Evolutionary conservation across 2,888 invertebrate species (phyloP), one percentile per base, ranked within the genome.

Genomic region (Athrips mouffetella): DNA sequence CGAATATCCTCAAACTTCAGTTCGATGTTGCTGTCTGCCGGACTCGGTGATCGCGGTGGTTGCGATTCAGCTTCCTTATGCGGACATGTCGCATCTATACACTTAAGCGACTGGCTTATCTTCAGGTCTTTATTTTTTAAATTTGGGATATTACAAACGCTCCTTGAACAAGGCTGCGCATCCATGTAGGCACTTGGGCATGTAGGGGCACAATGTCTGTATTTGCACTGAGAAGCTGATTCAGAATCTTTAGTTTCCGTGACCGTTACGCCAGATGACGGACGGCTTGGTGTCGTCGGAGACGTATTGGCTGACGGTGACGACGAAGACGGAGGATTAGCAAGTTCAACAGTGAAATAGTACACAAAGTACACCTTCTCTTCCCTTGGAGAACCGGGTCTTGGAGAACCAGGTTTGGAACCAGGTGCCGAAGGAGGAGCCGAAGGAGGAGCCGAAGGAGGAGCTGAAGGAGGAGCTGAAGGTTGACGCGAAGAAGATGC

Each of bases 331-430:
- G 59, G 45, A 4, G 57, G n/a, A 29, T 73, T 68, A 52, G 80
- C 76, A 54, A 79, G 67, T 65, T 82, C 76, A 1, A 88, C 83
- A 10, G 83, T 86, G 53, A 80, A 87, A 57, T 85, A 88, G 60
- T 72, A 85, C 2, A 88, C 80, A 40, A 79, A 58, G 52, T 81
- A 86, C 1, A 80, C 70, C 52, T 63, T 58, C 44, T 57, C 54
- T 7, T 62, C 42, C n/a, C 10, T 20, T n/a, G n/a, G n/a, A n/a
- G n/a, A n/a, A n/a, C n/a, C n/a, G n/a, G n/a, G n/a, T n/a, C n/a
- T n/a, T n/a, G n/a, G n/a, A n/a, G n/a, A n/a, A 15, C 13, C 44
- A 44, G 25, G 13, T 23, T 23, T 25, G 5, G 21, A 11, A n/a
- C n/a, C n/a, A 25, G 5, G 15, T 41, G 8, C 13, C 10, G 23